Evolutionary conservation across 2,888 invertebrate species (phyloP).

Genomic region (Ophioninae sp.): DNA sequence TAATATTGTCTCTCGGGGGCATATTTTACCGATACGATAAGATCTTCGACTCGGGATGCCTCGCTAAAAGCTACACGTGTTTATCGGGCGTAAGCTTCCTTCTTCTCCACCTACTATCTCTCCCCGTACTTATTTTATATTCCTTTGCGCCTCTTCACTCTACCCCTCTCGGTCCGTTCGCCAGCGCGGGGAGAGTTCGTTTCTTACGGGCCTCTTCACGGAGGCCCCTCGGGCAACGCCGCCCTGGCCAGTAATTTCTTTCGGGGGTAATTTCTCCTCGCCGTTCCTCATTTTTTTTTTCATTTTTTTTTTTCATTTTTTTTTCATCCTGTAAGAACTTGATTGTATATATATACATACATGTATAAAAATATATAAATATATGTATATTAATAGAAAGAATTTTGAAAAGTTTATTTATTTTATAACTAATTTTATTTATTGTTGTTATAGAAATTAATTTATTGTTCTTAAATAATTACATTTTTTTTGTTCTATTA

Average conservation of each 20-base stretch:
- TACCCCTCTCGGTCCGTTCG: background rate
- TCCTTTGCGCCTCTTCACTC: constrained; percentile 29
- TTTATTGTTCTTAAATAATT: too few species aligned
- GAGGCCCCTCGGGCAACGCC: constrained; percentile 68
- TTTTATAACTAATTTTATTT: too few species aligned
- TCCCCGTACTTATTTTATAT: constrained; percentile 38
- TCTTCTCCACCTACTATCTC: constrained; percentile 56
- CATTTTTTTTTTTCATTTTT: constrained; percentile 34
- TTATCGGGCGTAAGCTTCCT: constrained; percentile 77
- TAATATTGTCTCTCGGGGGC: constrained; percentile 80
- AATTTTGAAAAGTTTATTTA: too few species aligned
- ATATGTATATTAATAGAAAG: constrained; percentile 9
- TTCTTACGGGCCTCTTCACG: background rate
- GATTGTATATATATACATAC: background rate
- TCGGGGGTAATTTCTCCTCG: constrained; percentile 68
- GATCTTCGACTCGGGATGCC: constrained; percentile 77
- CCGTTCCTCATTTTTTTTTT: constrained; percentile 45
- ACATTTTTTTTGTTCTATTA: too few species aligned
- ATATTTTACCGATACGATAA: constrained; percentile 80
- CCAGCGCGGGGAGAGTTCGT: background rate
- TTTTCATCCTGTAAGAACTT: constrained; percentile 26
- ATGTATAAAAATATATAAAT: constrained; percentile 12
- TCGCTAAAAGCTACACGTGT: constrained; percentile 81
- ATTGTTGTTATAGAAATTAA: too few species aligned
- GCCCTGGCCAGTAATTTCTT: constrained; percentile 71